Base-by-base conservation (phyloP, 2,113 vertebrate species). In the Cyprinodon variegatus region DNA sequence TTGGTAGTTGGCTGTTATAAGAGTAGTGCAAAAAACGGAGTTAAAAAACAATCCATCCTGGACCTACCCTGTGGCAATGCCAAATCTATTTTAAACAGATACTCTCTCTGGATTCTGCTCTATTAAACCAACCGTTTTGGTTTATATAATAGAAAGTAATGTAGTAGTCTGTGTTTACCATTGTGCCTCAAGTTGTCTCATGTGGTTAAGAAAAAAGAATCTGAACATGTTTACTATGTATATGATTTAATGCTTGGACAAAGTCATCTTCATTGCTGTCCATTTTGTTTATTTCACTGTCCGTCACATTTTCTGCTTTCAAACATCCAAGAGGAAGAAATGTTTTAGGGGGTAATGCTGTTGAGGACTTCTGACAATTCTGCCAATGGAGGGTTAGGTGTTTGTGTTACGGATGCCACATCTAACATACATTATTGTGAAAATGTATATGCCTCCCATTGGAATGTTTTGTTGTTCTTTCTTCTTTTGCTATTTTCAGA, bases 281-380 rank as follows among this genome's bases (percentile, higher is more conserved):
- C 53, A 39, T 17, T 13, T 17, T 13, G 13, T 12, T 61, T 45
- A 29, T 61, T 71, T 41, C 15, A 12, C 15, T 15, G 45, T 61
- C 36, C 15, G 40, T 70, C 57, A 60, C 22, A 7, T 22, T 45
- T 40, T 45, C 50, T 41, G 40, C 37, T 22, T 46, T 62, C 59
- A 72, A 62, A 62, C 70, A 62, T 61, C 14, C 70, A 72, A 37
- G 13, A 48, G 60, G 59, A 45, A 37, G 46, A 61, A 72, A 70
- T 46, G 2, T 14, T 37, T 20, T 45, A 41, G 41, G 41, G 41
- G 9, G 41, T 41, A 9, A 41, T 4, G 41, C 41, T 41, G 41
- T 6, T 41, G 22, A 48, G 43, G 6, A 46, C 2, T 37, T 13
- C 36, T 3, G 65, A 7, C 22, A 12, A 6, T 37, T 29, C 43